Conservation (phyloP, 1,140 invertebrate genomes). For the Propsilocerus akamusi region DNA sequence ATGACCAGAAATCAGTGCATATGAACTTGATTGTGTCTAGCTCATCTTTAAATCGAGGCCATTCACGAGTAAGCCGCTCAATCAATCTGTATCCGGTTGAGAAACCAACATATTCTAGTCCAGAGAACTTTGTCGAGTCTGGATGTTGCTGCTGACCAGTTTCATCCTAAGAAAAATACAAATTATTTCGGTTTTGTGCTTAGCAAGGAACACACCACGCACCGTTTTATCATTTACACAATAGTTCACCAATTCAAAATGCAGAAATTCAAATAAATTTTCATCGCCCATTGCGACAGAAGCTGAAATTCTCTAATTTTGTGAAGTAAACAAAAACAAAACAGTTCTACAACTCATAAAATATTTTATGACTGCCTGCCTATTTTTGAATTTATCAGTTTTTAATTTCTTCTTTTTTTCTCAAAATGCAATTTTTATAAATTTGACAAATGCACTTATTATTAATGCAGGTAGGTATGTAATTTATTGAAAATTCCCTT, state of each 20-base stretch:
- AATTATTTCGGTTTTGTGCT: not conserved
- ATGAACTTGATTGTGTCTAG: constrained; percentile 97
- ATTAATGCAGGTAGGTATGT: no score
- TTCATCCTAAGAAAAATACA: no score
- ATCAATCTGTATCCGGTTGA: constrained; percentile 81
- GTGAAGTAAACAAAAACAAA: not conserved
- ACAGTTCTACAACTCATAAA: not conserved
- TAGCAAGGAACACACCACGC: not conserved
- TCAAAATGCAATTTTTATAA: no score
- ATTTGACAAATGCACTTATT: no score
- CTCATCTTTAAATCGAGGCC: constrained; percentile 90
- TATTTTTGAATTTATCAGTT: no score
- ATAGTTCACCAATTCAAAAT: not conserved
- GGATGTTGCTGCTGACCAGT: no score
- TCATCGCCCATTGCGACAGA: constrained; percentile 2
- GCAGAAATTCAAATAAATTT: not conserved
- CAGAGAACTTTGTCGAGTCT: constrained; percentile 32
- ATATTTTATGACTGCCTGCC: no score
- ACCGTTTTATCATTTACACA: constrained; percentile 1
- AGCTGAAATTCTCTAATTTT: no score
- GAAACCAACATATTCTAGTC: constrained; percentile 82
- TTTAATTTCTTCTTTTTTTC: no score
- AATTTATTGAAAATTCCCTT: no score
- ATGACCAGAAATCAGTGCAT: constrained; percentile 96
- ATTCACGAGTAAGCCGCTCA: constrained; percentile 83